Conservation (phyloP, 2,888 invertebrate species). For the Bugula neritina region DNA sequence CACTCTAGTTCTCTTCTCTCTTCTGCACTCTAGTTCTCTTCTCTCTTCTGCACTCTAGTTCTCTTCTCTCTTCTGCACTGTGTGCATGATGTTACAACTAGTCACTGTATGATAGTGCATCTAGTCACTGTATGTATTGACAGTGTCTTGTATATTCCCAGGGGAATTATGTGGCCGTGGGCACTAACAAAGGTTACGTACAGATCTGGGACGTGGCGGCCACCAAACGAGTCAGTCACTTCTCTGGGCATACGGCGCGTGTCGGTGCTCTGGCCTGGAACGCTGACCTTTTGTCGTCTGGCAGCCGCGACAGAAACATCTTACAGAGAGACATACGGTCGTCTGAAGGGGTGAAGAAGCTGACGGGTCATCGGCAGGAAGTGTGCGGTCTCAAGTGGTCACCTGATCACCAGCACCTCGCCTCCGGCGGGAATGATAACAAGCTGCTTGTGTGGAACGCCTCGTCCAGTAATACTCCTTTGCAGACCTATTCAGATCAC, state of each 20-base stretch:
- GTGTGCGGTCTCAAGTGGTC: slow-evolving; percentile 96
- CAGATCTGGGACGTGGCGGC: slow-evolving; percentile 97
- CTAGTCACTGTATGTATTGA: no score
- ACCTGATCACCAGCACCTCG: slow-evolving; percentile 91
- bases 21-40: no score
- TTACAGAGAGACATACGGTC: slow-evolving; percentile 82
- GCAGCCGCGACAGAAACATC: slow-evolving; percentile 87
- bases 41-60: no score
- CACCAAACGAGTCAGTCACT: slow-evolving; percentile 82
- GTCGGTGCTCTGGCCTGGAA: slow-evolving; percentile 84
- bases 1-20: no score
- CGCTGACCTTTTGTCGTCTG: slow-evolving; percentile 90
- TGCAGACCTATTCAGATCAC: slow-evolving; percentile 93
- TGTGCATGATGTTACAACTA: no score
- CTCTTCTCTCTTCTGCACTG: no score
- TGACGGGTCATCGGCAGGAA: slow-evolving; percentile 91
- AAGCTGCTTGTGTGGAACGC: slow-evolving; percentile 85
- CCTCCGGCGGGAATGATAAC: slow-evolving; percentile 98
- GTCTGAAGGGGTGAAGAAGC: slow-evolving; percentile 59
- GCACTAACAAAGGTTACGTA: slow-evolving; percentile 89
- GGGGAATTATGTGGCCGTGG: slow-evolving; percentile 92
- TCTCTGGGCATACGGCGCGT: slow-evolving; percentile 82
- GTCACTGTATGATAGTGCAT: no score
- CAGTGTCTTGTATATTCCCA: no score
- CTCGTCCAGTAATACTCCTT: slow-evolving; percentile 59